A percentile compares a stretch with the other conserved stretches of the same genome.
Conservation (phyloP, 2,113 vertebrate genomes). For the Hippocampus zosterae region DNA sequence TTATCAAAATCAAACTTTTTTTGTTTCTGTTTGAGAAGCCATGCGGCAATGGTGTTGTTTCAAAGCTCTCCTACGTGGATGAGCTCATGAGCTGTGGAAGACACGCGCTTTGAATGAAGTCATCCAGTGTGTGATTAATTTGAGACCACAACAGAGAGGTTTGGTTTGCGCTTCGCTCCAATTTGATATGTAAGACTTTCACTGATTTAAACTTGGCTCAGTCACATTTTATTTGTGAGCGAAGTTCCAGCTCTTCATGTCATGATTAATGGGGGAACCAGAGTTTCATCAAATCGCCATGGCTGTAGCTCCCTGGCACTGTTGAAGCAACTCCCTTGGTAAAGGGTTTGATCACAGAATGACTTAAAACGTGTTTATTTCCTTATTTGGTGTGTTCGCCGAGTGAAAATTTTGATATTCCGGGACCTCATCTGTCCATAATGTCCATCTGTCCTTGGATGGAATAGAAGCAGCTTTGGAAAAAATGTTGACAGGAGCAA, state of each 20-base stretch:
- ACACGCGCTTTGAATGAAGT: conserved; percentile 58
- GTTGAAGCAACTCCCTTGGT: not conserved
- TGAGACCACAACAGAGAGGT: conserved; percentile 40
- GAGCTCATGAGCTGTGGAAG: conserved; percentile 41
- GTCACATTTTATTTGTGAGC: not conserved
- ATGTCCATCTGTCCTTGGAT: not conserved
- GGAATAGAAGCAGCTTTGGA: not conserved
- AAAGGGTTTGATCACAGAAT: conserved; percentile 3
- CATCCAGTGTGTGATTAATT: conserved; percentile 26
- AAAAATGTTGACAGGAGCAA: not conserved
- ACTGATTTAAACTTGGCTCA: conserved; percentile 8
- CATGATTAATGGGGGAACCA: conserved; percentile 11
- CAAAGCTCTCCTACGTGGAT: conserved; percentile 29
- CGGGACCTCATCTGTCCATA: not conserved
- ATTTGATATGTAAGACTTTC: conserved; percentile 4
- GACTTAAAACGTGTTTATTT: not conserved
- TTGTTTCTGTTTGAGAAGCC: conserved; percentile 16
- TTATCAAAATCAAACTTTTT: conserved; percentile 1
- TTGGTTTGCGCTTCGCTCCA: not conserved
- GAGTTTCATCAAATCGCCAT: not conserved
- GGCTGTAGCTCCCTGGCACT: not conserved
- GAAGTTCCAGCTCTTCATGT: not conserved
- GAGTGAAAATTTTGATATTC: not conserved
- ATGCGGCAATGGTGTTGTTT: conserved; percentile 9
- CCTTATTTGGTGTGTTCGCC: conserved; percentile 14